phyloP scores from a whole-genome alignment of 1,140 invertebrate species.

The Oncopeltus fasciatus region DNA sequence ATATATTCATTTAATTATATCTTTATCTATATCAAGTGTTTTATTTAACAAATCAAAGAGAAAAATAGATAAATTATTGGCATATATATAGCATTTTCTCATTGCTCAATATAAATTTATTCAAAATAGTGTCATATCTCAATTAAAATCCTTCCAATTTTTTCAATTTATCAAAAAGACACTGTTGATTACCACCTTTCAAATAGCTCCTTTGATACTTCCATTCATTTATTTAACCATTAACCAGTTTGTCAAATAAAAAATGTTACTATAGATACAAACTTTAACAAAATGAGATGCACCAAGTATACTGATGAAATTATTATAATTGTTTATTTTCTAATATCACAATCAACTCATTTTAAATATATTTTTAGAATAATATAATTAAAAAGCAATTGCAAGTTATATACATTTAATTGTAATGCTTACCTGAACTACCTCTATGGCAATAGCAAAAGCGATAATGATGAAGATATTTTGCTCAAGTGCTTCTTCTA shows the following conservation, averaged over 20 bases:
- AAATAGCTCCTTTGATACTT: no score
- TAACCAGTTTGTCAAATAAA: background rate
- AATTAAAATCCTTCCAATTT: no score
- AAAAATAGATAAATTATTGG: no score
- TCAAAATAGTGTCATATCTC: no score
- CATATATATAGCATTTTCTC: no score
- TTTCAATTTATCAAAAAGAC: no score
- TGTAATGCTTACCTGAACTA: constrained; percentile 46
- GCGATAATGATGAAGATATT: constrained; percentile 57
- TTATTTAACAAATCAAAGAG: no score
- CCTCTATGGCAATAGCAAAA: constrained; percentile 60
- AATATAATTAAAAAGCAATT: background rate
- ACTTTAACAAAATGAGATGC: background rate
- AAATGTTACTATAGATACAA: background rate
- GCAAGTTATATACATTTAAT: background rate
- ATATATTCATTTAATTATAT: no score
- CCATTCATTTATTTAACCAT: no score
- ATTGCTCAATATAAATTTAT: no score
- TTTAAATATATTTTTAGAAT: background rate
- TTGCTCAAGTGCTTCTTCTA: constrained; percentile 45
- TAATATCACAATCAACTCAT: background rate
- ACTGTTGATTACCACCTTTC: no score
- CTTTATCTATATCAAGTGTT: no score
- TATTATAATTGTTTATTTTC: background rate
- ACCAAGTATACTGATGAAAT: background rate